These are phyloP conservation scores for Ceuthmochares aereus DNA, from an alignment of 2,113 vertebrate species.

Conservation along the genomic window DNA sequence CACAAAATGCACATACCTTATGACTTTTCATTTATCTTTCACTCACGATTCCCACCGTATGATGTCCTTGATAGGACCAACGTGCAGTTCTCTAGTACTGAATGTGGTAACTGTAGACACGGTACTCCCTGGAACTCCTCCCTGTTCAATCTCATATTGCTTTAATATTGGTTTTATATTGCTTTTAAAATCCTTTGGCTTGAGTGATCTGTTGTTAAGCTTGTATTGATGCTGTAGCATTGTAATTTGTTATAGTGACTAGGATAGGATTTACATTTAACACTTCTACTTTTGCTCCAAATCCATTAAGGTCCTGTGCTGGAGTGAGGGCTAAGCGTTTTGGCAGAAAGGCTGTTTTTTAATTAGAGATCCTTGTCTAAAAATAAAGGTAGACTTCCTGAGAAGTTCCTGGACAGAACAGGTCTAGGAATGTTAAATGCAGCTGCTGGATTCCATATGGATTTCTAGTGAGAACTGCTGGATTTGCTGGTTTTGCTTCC, in stretches of 20 bases:
- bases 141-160: neutral
- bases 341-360: neutral
- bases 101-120: neutral
- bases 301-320: neutral
- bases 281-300: neutral
- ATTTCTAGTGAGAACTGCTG: neutral
- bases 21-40: neutral
- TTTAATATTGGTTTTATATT: neutral
- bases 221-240: neutral
- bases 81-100: neutral
- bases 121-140: neutral
- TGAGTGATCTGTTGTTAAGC: neutral
- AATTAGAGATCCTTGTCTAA: neutral
- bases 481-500: neutral
- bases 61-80: neutral
- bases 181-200: neutral
- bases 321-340: rapidly evolving
- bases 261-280: neutral
- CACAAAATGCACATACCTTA: neutral
- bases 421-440: neutral
- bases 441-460: neutral
- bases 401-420: neutral
- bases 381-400: neutral
- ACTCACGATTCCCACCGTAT: neutral
- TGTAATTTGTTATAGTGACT: neutral